Evolutionary conservation across 2,888 invertebrate genomes (phyloP).

Genomic region (Nephrotoma appendiculata): DNA sequence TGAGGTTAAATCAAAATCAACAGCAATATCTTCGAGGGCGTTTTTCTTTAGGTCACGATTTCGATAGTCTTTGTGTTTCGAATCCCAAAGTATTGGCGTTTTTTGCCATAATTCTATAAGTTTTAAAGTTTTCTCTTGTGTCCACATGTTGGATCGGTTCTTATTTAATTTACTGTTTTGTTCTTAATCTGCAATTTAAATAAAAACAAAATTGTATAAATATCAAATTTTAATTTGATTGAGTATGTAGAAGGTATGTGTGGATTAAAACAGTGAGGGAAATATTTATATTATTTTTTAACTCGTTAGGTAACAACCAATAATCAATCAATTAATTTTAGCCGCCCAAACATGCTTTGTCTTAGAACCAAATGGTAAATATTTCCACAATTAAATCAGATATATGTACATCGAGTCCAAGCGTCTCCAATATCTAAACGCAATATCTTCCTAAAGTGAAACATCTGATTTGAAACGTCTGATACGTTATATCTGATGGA

Average conservation of each 20-base stretch:
- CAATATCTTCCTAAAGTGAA: too few relatives aligned
- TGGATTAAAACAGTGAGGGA: background rate
- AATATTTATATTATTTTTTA: background rate
- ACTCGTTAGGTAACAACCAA: too few relatives aligned
- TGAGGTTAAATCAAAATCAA: background rate
- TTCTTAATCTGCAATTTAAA: background rate
- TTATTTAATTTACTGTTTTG: background rate
- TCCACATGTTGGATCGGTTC: background rate
- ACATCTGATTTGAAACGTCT: too few relatives aligned
- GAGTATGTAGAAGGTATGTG: background rate
- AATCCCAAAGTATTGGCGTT: background rate
- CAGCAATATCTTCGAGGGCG: background rate
- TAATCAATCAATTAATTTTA: too few relatives aligned
- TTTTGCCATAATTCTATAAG: conserved; percentile 1
- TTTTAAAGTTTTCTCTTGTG: background rate
- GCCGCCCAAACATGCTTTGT: too few relatives aligned
- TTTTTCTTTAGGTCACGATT: background rate
- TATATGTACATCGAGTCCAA: too few relatives aligned
- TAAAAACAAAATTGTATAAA: background rate
- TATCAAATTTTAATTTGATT: background rate
- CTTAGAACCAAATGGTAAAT: too few relatives aligned
- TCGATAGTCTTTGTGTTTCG: background rate
- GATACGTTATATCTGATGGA: too few relatives aligned
- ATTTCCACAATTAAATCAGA: too few relatives aligned
- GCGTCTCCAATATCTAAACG: too few relatives aligned